A percentile compares a stretch with the other conserved stretches of the same genome.
Evolutionary conservation across 2,888 invertebrate species (phyloP).

Genomic region (Caenorhabditis plicata): DNA sequence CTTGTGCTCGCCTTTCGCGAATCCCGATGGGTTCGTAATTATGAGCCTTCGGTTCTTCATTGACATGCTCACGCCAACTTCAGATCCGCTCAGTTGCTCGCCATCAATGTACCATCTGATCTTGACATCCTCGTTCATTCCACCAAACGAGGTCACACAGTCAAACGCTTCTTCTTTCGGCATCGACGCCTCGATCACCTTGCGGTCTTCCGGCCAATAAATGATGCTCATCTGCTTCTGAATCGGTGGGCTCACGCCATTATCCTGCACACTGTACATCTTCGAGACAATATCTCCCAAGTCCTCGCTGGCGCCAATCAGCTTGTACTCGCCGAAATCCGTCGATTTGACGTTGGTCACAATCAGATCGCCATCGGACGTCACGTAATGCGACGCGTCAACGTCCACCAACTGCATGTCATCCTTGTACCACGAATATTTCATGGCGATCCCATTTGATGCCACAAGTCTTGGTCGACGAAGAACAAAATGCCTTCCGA

Average conservation of each 20-base stretch:
- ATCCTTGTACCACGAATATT: conserved; percentile 29
- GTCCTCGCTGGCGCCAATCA: conserved; percentile 28
- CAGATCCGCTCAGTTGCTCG: conserved; percentile 23
- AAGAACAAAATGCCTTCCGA: conserved; percentile 26
- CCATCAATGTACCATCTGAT: conserved; percentile 44
- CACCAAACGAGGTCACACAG: conserved; percentile 21
- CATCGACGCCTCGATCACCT: conserved; percentile 11
- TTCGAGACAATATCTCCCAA: conserved; percentile 26
- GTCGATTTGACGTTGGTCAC: conserved; percentile 32
- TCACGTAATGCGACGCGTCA: conserved; percentile 50
- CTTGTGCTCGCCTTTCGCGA: conserved; percentile 28
- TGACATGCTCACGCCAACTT: conserved; percentile 17
- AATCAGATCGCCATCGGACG: conserved; percentile 51
- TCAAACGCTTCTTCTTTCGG: conserved; percentile 27
- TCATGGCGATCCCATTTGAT: conserved; percentile 13
- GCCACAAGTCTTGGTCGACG: conserved; percentile 18
- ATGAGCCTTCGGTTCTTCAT: conserved; percentile 12
- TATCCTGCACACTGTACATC: conserved; percentile 18
- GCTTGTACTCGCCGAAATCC: conserved; percentile 33
- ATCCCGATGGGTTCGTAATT: conserved; percentile 25
- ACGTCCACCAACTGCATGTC: conserved; percentile 19
- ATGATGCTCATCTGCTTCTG: conserved; percentile 11
- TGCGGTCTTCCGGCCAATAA: conserved; percentile 19
- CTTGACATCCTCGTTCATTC: conserved; percentile 20
- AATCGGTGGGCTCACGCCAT: conserved; percentile 11